Percentiles rank a stretch among this genome's conserved stretches.
phyloP scores from a whole-genome alignment of 1,140 invertebrate species.

The Zophobas morio region DNA sequence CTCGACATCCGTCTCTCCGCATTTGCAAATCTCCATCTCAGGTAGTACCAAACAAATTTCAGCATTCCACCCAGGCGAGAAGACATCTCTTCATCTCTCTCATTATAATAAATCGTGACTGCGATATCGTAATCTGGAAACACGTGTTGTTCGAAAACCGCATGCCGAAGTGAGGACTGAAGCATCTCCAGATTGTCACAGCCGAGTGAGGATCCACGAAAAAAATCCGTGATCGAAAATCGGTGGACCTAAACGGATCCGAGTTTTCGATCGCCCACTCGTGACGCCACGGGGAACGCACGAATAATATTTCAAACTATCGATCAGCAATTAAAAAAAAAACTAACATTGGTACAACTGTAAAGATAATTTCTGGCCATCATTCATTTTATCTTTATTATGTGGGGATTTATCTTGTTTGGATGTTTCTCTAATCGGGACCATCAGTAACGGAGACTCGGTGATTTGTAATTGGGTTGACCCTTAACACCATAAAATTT shows the following conservation, averaged over 20 bases:
- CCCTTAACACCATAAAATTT: conserved; percentile 19
- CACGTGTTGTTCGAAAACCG: conserved; percentile 41
- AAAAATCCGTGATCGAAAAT: neutral
- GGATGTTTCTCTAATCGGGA: neutral
- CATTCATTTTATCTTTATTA: conserved; percentile 19
- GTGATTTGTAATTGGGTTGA: conserved; percentile 19
- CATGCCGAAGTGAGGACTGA: conserved; percentile 3
- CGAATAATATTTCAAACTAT: neutral
- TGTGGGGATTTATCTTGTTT: conserved; percentile 18
- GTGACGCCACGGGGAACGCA: neutral
- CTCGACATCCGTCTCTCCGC: too few relatives aligned
- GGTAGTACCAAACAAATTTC: conserved; percentile 1
- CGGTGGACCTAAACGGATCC: conserved; percentile 13
- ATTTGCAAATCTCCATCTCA: too few relatives aligned
- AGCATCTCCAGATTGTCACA: conserved; percentile 22
- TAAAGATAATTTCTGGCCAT: conserved; percentile 13
- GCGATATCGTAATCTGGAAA: conserved; percentile 43
- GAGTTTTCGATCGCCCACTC: conserved; percentile 5
- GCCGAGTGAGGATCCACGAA: neutral
- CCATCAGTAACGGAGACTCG: neutral
- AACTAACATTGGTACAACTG: neutral
- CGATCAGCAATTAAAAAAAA: neutral
- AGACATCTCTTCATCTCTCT: conserved; percentile 29
- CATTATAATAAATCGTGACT: conserved; percentile 46
- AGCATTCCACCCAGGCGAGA: conserved; percentile 23